Evolutionary conservation across 1,140 invertebrate species (phyloP), one percentile per base, ranked within the genome.

Genomic region (Oscheius sp.): DNA sequence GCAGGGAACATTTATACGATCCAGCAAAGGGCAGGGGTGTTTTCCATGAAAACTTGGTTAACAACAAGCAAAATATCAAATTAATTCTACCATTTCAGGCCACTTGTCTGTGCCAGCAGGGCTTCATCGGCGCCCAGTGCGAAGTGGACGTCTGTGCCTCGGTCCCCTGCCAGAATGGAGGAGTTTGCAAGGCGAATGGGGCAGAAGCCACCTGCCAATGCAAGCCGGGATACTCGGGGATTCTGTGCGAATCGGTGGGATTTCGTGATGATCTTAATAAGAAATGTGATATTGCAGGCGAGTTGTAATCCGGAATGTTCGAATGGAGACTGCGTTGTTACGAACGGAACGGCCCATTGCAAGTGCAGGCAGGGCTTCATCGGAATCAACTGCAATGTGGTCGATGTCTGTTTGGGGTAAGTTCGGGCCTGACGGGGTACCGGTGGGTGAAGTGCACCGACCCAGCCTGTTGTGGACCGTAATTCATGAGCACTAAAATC

Each of bases 381-480:
- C 58, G 78, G 78, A 23, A 63, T 69, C 52, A 79, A 79, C 52
- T 79, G 78, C 59, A 79, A 79, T 49, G 59, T 79, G 26, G 31
- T 68, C 20, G 78, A 79, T 46, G 49, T 75, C 23, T 79, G 78
- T 59, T 38, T 73, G 18, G 63, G 63, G 78, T 79, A 73, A 73
- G 77, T 29, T 15, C 65, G 10, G 28, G 4, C 42, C 49, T 26
- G 34, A 38, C 42, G 42, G 31, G 64, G 38, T 62, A 36, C 34
- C 58, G 28, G 64, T 46, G 49, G 49, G 49, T 15, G 28, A 55
- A 55, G 38, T 42, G n/a, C 38, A 42, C n/a, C n/a, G n/a, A n/a
- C n/a, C n/a, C n/a, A n/a, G n/a, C n/a, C n/a, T n/a, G n/a, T n/a
- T n/a, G n/a, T n/a, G n/a, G 23, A 23, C 42, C 23, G 0, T 23